Evolutionary conservation across 2,113 vertebrate genomes (phyloP).

Genomic region (Sturnus vulgaris): DNA sequence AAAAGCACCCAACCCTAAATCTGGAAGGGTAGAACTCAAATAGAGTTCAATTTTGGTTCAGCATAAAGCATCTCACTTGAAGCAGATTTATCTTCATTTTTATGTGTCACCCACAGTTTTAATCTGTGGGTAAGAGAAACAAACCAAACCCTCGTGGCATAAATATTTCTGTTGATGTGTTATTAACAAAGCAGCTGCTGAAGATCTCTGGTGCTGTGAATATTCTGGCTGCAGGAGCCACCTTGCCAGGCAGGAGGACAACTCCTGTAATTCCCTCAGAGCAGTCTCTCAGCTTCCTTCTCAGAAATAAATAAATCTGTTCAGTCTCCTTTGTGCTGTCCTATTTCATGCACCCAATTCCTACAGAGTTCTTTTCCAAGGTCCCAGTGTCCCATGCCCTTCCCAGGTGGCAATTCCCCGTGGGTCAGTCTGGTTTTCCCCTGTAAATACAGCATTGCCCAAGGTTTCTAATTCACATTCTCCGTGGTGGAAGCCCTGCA

Average conservation of each 20-base stretch:
- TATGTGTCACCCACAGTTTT: neutral
- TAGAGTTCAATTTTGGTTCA: neutral
- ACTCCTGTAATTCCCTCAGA: neutral
- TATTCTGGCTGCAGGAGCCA: neutral
- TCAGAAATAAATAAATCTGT: neutral
- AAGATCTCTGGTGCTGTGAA: neutral
- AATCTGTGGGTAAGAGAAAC: neutral
- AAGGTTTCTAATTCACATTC: neutral
- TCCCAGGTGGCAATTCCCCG: neutral
- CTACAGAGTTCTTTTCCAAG: neutral
- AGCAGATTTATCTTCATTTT: slow-evolving; percentile 4
- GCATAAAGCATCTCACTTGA: neutral
- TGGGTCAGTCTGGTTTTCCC: neutral
- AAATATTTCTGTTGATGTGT: neutral
- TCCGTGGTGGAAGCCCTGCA: neutral
- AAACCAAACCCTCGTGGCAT: neutral
- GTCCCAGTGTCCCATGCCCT: neutral
- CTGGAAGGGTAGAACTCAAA: neutral
- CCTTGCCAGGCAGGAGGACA: neutral
- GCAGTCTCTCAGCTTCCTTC: neutral
- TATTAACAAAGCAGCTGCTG: neutral
- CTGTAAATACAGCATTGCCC: neutral
- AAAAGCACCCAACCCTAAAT: neutral
- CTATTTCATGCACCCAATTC: neutral
- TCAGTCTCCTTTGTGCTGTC: neutral